phyloP scores from a whole-genome alignment of 2,797 vertebrate species.

The Craterocephalus amniculus region DNA sequence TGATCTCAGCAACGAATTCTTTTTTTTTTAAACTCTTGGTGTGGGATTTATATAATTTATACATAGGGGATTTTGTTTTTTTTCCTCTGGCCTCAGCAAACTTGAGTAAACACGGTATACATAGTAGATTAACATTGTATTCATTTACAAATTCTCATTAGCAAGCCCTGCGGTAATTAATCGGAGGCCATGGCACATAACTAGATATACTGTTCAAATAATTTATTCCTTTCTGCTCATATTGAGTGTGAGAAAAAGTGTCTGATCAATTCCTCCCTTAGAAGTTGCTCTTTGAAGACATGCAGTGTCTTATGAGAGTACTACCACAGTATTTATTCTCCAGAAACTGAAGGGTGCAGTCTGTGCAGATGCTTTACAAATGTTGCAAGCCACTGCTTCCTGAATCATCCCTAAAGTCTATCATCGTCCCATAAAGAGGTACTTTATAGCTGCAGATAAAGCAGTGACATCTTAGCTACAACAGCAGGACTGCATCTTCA shows the following conservation, averaged over 20 bases:
- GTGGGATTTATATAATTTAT: slow-evolving; percentile 87
- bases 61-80: slow-evolving; percentile 81
- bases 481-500: slow-evolving; percentile 9
- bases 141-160: slow-evolving; percentile 85
- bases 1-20: slow-evolving; percentile 77
- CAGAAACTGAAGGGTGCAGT: slow-evolving; percentile 57
- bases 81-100: slow-evolving; percentile 70
- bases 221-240: slow-evolving; percentile 75
- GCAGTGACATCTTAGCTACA: slow-evolving; percentile 24
- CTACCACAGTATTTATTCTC: slow-evolving; percentile 58
- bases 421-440: slow-evolving; percentile 36
- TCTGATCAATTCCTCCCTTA: slow-evolving; percentile 79
- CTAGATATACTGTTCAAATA: slow-evolving; percentile 71
- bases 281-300: slow-evolving; percentile 77
- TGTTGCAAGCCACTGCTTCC: slow-evolving; percentile 46
- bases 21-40: slow-evolving; percentile 72
- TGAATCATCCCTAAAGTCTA: slow-evolving; percentile 39
- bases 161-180: slow-evolving; percentile 81
- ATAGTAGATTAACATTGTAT: slow-evolving; percentile 79
- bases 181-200: slow-evolving; percentile 59
- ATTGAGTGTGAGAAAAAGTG: slow-evolving; percentile 76
- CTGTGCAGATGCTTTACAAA: slow-evolving; percentile 56
- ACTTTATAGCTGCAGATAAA: slow-evolving; percentile 38
- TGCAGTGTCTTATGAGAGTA: slow-evolving; percentile 64
- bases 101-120: slow-evolving; percentile 81